These are phyloP conservation scores for Loris lydekkerianus DNA, from an alignment of 2,797 vertebrate species.

Conservation along the genomic window DNA sequence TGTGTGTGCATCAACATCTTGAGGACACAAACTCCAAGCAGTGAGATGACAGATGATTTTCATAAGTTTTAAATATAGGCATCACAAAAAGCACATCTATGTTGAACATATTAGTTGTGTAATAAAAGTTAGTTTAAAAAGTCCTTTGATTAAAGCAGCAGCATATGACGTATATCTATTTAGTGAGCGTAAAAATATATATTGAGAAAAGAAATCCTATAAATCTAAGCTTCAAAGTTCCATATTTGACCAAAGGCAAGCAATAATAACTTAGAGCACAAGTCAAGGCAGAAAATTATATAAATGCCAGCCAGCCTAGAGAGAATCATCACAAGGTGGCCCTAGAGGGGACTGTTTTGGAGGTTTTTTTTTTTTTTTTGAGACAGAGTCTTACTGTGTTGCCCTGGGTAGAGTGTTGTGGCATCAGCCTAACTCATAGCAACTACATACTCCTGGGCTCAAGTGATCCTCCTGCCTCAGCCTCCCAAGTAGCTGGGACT, in stretches of 20 bases:
- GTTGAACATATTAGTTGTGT: not conserved
- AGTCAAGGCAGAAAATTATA: constrained; percentile 4
- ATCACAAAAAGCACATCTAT: not conserved
- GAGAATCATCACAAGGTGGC: not conserved
- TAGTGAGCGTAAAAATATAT: not conserved
- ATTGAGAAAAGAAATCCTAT: not conserved
- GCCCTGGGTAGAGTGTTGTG: too few relatives aligned
- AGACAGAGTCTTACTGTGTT: too few relatives aligned
- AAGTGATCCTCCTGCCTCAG: too few relatives aligned
- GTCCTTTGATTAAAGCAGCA: constrained; percentile 30
- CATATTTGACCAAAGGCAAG: constrained; percentile 20
- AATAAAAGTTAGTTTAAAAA: constrained; percentile 4
- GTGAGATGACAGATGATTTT: not conserved
- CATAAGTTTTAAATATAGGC: too few relatives aligned
- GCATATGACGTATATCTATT: not conserved
- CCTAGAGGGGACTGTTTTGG: not conserved
- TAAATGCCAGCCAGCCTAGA: not conserved
- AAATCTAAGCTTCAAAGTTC: constrained; percentile 25
- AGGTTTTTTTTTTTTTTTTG: too few relatives aligned
- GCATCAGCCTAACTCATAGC: too few relatives aligned
- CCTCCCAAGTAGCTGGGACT: too few relatives aligned
- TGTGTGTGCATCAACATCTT: not conserved
- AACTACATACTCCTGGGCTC: too few relatives aligned
- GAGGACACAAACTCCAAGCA: not conserved
- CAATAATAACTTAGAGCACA: not conserved